Evolutionary conservation across 2,797 vertebrate genomes (phyloP).

Genomic region (Ceryle rudis): DNA sequence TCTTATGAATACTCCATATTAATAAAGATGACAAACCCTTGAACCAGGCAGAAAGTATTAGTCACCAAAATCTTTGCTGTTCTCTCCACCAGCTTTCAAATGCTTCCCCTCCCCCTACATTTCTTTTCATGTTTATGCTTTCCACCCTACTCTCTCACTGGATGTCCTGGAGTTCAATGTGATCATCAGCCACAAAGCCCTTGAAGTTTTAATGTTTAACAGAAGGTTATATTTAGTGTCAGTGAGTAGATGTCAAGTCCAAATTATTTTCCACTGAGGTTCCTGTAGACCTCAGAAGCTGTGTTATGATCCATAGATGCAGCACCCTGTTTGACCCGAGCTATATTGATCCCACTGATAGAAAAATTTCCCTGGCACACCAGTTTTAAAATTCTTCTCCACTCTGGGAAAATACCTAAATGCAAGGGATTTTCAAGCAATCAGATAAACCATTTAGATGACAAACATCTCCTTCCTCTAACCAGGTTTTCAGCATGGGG

Average conservation of each 20-base stretch:
- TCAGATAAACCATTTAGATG: neutral
- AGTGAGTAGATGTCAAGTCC: neutral
- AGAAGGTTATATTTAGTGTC: constrained; percentile 37
- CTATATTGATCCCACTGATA: neutral
- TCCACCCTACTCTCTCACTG: neutral
- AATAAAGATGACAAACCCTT: neutral
- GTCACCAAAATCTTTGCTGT: neutral
- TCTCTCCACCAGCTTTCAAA: neutral
- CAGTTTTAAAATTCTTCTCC: neutral
- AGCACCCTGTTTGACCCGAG: neutral
- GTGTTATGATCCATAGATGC: neutral
- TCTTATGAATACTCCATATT: neutral
- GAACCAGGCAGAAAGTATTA: neutral
- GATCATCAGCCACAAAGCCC: constrained; percentile 37
- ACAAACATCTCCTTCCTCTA: neutral
- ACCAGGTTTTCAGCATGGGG: neutral
- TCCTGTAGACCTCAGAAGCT: neutral
- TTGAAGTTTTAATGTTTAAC: constrained; percentile 55
- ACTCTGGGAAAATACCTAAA: neutral
- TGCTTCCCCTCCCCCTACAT: neutral
- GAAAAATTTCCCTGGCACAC: neutral
- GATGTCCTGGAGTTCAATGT: neutral
- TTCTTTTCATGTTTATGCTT: constrained; percentile 21
- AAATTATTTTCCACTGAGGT: neutral
- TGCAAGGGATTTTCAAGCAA: neutral